phyloP scores from a whole-genome alignment of 2,113 vertebrate genomes.

The Phodopus roborovskii region DNA sequence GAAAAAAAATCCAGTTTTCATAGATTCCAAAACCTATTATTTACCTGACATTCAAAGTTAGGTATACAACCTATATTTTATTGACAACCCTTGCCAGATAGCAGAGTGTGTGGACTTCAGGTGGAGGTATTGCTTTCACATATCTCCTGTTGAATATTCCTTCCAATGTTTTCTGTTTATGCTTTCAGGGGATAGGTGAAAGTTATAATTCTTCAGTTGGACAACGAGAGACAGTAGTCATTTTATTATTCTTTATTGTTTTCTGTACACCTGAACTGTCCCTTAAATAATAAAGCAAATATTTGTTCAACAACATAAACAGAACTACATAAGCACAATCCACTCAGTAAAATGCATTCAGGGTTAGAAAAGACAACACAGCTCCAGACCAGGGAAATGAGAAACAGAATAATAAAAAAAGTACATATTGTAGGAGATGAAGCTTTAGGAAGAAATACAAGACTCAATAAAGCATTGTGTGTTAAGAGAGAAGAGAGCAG shows the following conservation, averaged over 20 bases:
- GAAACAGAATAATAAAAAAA: neutral
- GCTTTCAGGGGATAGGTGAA: neutral
- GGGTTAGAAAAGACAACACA: neutral
- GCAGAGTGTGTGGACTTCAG: neutral
- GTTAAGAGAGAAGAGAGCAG: neutral
- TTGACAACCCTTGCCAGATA: neutral
- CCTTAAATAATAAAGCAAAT: conserved; percentile 48
- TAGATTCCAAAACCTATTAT: neutral
- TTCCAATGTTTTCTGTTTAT: neutral
- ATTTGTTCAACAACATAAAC: neutral
- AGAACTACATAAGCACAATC: neutral
- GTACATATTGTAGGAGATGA: neutral
- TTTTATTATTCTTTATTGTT: conserved; percentile 54
- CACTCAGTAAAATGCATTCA: neutral
- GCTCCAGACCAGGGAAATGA: neutral
- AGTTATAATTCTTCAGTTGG: conserved; percentile 49
- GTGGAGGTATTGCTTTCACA: neutral
- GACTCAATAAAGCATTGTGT: neutral
- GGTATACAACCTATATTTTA: neutral
- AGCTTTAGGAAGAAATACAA: neutral
- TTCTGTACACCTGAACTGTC: conserved; percentile 26
- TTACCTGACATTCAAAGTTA: conserved; percentile 43
- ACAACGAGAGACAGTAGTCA: neutral
- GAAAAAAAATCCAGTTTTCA: neutral
- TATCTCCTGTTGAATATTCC: neutral